Conservation (phyloP, 2,888 invertebrate genomes). For the Acheta domesticus region DNA sequence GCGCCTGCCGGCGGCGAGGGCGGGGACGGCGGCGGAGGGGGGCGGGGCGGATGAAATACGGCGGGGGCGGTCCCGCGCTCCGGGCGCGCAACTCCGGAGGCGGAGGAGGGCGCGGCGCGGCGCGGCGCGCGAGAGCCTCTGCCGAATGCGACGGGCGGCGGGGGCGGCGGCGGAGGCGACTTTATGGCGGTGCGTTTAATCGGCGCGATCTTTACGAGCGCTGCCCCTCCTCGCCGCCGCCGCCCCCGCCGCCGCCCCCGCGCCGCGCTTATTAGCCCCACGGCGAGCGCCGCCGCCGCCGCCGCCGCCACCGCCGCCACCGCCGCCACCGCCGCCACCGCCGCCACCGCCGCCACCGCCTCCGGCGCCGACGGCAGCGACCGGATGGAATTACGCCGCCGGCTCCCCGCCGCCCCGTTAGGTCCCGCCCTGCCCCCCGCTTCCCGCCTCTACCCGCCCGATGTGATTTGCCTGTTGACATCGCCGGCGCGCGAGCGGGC, state of each 20-base stretch:
- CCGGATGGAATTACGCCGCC: constrained; percentile 18
- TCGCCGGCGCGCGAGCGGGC: not conserved
- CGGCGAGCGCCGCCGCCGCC: not conserved
- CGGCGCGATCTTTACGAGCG: constrained; percentile 10
- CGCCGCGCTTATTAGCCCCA: constrained; percentile 1
- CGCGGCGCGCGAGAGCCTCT: not conserved
- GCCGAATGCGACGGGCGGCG: not conserved
- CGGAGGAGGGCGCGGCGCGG: not conserved
- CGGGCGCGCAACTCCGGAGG: not conserved
- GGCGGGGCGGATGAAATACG: constrained; percentile 18
- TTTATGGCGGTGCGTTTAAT: constrained; percentile 18
- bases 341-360: not conserved
- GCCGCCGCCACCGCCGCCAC: no score
- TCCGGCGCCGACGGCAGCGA: not conserved
- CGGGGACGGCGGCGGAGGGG: not conserved
- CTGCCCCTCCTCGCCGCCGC: not conserved
- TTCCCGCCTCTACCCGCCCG: not conserved
- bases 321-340: not conserved
- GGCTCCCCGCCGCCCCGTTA: not conserved
- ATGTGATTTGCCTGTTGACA: constrained; percentile 18
- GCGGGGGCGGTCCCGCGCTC: not conserved
- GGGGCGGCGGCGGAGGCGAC: not conserved
- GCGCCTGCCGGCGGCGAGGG: not conserved
- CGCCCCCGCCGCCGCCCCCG: not conserved
- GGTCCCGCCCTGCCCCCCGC: not conserved